Base-by-base conservation (phyloP, 2,888 invertebrate genomes). In the Lagria hirta region DNA sequence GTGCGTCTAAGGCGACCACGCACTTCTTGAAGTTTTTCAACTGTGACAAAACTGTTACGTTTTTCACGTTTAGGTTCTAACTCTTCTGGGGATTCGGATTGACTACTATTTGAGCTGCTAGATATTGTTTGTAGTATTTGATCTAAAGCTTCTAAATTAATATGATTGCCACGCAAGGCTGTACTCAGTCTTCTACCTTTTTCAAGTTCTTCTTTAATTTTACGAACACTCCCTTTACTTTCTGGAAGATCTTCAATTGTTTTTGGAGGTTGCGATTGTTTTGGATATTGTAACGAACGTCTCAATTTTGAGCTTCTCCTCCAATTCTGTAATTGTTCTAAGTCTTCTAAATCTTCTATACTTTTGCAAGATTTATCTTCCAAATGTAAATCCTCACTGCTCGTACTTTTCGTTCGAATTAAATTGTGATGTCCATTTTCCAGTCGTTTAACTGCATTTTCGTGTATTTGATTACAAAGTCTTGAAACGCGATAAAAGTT, bases 251-350 rank as follows among this genome's bases (percentile, higher is more conserved):
- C 69, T 6, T 48, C 42, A 15, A 48, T 33, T 12, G 54, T 44
- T n/a, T 48, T 34, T 13, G 45, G 22, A 4, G 52, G 10, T 10
- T 41, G 44, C 7, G 26, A 30, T 37, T 58, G 61, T 58, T 81
- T 81, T 3, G 83, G 80, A 64, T 83, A 81, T 60, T 86, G 83
- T 52, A 86, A 72, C 3, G 85, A 84, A 46, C 80, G 74, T 26
- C 83, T 76, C 43, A 79, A 71, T 56, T 79, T 79, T 7, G 83
- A 83, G 30, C 81, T 79, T 52, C 84, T 76, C 34, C 76, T 71
- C 82, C 86, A 86, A 61, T 79, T 82, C 43, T 67, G 63, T 8
- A 69, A 50, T 17, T 71, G 63, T 30, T 68, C 65, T n/a, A 64
- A 48, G 44, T 71, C 70, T 32, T 69, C 68, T 18, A 63, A 50